Percentiles rank a stretch among this genome's conserved stretches.
These are phyloP conservation scores for Eulemur mongoz DNA, from an alignment of 2,797 vertebrate genomes.

Conservation along the genomic window DNA sequence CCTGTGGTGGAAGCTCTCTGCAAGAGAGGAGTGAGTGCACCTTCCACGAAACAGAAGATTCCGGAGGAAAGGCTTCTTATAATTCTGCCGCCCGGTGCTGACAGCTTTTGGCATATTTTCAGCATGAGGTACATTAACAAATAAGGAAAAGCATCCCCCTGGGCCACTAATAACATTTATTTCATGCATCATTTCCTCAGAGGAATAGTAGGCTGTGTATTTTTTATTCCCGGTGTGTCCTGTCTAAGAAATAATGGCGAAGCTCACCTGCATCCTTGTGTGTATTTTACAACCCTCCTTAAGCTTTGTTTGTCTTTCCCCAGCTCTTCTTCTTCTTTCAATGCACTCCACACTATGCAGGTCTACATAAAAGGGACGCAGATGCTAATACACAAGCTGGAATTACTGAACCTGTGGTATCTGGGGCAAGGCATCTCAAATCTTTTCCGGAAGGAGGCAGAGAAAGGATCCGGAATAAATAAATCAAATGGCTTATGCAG, in stretches of 20 bases:
- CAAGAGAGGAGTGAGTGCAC: background rate
- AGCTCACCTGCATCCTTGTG: constrained; percentile 65
- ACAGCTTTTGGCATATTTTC: constrained; percentile 71
- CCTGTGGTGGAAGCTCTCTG: background rate
- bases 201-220: constrained; percentile 64
- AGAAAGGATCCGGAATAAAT: background rate
- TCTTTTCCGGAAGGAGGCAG: background rate
- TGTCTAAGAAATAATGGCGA: constrained; percentile 63
- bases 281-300: constrained; percentile 28
- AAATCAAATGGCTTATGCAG: background rate
- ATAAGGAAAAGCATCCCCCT: constrained; percentile 74
- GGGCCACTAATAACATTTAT: constrained; percentile 79
- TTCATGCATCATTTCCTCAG: constrained; percentile 76
- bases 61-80: background rate
- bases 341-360: too few species aligned
- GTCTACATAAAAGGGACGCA: background rate
- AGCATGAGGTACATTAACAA: constrained; percentile 76
- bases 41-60: background rate
- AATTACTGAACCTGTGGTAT: background rate
- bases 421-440: background rate
- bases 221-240: constrained; percentile 71
- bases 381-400: background rate
- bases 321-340: background rate
- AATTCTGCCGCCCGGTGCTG: constrained; percentile 15
- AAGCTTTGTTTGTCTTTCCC: constrained; percentile 37